Conservation (phyloP, 64 coral and sea anemone species). For the Orbicella faveolata region DNA sequence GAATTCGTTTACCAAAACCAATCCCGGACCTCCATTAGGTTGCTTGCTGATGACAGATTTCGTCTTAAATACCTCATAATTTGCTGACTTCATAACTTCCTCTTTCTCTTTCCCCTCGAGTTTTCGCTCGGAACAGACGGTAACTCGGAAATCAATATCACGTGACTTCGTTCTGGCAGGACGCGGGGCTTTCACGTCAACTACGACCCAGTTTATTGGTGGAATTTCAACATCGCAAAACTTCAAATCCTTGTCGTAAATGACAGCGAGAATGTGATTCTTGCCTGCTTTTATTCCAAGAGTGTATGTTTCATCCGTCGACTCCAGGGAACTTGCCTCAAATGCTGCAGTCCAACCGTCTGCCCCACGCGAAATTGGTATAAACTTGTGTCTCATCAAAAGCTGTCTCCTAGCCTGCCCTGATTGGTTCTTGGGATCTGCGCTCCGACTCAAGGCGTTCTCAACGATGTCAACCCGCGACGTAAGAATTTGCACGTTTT, state of each 20-base stretch:
- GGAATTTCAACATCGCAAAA: slow-evolving; percentile 60
- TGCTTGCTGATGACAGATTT: slow-evolving; percentile 2
- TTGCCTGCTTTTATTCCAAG: slow-evolving; percentile 58
- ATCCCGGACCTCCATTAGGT: not conserved
- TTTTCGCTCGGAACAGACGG: slow-evolving; percentile 46
- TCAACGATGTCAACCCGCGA: slow-evolving; percentile 30
- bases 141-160: slow-evolving; percentile 65
- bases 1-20: slow-evolving; percentile 25
- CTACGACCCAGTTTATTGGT: slow-evolving; percentile 80
- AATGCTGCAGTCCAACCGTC: not conserved
- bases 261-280: slow-evolving; percentile 43
- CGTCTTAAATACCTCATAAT: slow-evolving; percentile 51
- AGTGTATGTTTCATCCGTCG: slow-evolving; percentile 32
- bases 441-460: slow-evolving; percentile 6
- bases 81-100: slow-evolving; percentile 14
- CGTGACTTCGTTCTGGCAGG: not conserved
- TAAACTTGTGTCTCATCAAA: not conserved
- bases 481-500: not conserved
- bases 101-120: slow-evolving; percentile 27
- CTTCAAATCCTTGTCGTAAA: slow-evolving; percentile 45
- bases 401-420: not conserved
- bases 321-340: not conserved
- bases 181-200: slow-evolving; percentile 53
- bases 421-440: slow-evolving; percentile 31
- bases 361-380: not conserved